Percentiles rank a stretch among this genome's conserved stretches.
Evolutionary conservation across 2,113 vertebrate genomes (phyloP).

Genomic region (Nipponia nippon): DNA sequence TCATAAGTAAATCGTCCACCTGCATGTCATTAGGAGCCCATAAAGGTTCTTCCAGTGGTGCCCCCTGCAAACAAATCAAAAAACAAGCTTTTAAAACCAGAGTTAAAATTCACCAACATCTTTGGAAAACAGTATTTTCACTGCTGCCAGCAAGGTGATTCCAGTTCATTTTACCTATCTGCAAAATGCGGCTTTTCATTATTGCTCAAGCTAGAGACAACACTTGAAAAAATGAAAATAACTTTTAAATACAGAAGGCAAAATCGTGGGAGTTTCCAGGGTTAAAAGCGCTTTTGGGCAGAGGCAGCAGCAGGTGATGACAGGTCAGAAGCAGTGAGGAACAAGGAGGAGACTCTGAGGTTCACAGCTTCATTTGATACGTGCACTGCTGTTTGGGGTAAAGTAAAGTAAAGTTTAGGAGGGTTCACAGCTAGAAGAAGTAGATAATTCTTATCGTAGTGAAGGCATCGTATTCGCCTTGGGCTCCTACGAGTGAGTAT

Average conservation of each 20-base stretch:
- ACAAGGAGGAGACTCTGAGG: not conserved
- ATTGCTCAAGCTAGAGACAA: not conserved
- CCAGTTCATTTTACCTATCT: not conserved
- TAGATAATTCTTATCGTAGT: not conserved
- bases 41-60: conserved; percentile 50
- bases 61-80: conserved; percentile 7
- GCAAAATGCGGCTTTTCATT: not conserved
- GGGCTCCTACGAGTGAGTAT: not conserved
- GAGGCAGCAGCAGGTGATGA: not conserved
- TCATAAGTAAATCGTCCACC: conserved; percentile 29
- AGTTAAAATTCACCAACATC: not conserved
- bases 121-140: not conserved
- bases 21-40: conserved; percentile 60
- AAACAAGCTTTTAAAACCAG: not conserved
- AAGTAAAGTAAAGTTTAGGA: not conserved
- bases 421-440: not conserved
- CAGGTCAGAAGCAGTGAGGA: not conserved
- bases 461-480: not conserved
- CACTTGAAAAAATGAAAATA: not conserved
- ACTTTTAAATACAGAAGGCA: not conserved
- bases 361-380: not conserved
- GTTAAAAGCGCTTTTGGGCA: not conserved
- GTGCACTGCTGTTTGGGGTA: not conserved
- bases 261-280: not conserved
- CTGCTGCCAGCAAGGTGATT: not conserved